Evolutionary conservation across 2,888 invertebrate genomes (phyloP), one percentile per base, ranked within the genome.

Genomic region (Hirtodrosophila trivittata): DNA sequence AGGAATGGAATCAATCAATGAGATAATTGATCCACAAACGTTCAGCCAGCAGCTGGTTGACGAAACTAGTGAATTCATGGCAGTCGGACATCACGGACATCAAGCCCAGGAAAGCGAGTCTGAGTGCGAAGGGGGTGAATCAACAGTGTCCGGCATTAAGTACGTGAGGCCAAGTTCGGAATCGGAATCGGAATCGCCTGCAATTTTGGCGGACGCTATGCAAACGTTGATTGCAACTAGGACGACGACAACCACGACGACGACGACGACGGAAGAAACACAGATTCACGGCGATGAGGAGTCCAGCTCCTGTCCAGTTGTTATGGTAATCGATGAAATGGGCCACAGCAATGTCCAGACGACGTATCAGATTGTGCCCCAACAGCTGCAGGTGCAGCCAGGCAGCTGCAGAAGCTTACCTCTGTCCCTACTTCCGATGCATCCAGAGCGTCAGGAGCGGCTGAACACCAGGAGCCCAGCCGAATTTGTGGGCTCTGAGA

Each of bases 21-120:
- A 93, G 86, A 93, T 93, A 90, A 92, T 93, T 87, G 92, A 93
- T 88, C 92, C 92, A 87, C 92, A 92, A 88, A 89, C 92, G 77
- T 91, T 92, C 75, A 91, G 91, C 84, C 92, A 92, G 86, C 89
- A 90, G 55, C 73, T 91, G 55, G 87, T 88, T 26, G 78, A 85
- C 10, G 90, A 90, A 56, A 81, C 92, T 67, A 90, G 91, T 18
- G 85, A 86, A 25, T 66, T 88, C 25, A 74, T 77, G 1, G 54
- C 49, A 12, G 62, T 58, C n/a, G 59, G 42, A 3, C 45, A 47
- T 28, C 18, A 38, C 10, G 16, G 26, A 6, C 50, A 42, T 1
- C 37, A 55, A 8, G 10, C 10, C 26, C 59, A 58, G 30, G 65
- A 65, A 6, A 16, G 37, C 5, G 69, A 66, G n/a, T 43, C 62